Percentiles rank a stretch among this genome's conserved stretches.
These are phyloP conservation scores for Elymnias hypermnestra DNA, from an alignment of 1,140 invertebrate species.

Conservation along the genomic window DNA sequence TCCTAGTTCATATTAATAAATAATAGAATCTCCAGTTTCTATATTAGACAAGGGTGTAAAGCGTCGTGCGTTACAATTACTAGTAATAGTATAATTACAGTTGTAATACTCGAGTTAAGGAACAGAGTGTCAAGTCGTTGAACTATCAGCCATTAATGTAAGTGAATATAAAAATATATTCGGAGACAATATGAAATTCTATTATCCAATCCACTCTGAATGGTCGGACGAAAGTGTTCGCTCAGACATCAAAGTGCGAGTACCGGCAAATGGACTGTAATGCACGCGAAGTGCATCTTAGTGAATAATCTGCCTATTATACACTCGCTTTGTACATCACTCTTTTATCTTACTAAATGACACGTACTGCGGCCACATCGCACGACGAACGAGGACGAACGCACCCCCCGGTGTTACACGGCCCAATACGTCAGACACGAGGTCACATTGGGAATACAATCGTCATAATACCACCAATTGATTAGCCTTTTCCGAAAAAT, in stretches of 20 bases:
- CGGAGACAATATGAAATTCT: constrained; percentile 22
- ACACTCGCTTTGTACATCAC: constrained; percentile 62
- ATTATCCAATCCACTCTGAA: constrained; percentile 29
- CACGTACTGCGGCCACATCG: constrained; percentile 26
- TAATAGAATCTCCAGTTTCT: no score
- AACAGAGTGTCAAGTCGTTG: not conserved
- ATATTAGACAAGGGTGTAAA: no score
- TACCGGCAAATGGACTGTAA: constrained; percentile 54
- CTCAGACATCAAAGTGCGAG: constrained; percentile 37
- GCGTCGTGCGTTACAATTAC: no score
- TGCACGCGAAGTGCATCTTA: constrained; percentile 47
- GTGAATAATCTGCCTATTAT: constrained; percentile 69
- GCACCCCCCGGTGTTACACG: not conserved
- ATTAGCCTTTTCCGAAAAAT: no score
- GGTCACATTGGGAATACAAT: no score
- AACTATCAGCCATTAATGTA: constrained; percentile 4
- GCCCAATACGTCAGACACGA: no score
- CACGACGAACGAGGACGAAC: not conserved
- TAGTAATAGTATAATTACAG: no score
- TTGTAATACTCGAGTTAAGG: not conserved
- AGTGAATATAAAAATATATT: constrained; percentile 19
- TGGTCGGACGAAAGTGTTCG: constrained; percentile 13
- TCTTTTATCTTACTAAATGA: constrained; percentile 60
- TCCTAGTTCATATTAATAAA: no score
- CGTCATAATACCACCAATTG: no score